These are phyloP conservation scores for Saccostrea glomerata DNA, from an alignment of 1,140 invertebrate species.

Conservation along the genomic window DNA sequence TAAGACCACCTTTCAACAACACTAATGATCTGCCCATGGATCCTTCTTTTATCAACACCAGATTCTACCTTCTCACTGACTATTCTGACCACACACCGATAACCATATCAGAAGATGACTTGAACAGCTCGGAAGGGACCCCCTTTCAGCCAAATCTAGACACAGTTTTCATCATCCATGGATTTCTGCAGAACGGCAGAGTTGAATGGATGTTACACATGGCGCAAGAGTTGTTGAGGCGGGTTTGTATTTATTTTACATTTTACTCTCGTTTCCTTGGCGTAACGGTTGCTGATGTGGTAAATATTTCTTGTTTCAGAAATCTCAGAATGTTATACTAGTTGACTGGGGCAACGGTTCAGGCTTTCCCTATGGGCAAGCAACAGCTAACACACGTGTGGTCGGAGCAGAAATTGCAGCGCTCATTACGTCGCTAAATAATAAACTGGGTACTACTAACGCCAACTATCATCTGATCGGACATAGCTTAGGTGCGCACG, in stretches of 20 bases:
- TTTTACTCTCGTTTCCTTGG: not conserved
- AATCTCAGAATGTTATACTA: slow-evolving; percentile 92
- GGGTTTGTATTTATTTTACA: slow-evolving; percentile 56
- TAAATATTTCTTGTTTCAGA: slow-evolving; percentile 69
- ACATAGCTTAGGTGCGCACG: slow-evolving; percentile 76
- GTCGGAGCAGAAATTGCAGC: slow-evolving; percentile 93
- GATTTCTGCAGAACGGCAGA: slow-evolving; percentile 93
- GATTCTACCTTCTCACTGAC: slow-evolving; percentile 56
- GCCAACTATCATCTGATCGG: slow-evolving; percentile 73
- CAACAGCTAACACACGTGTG: slow-evolving; percentile 93
- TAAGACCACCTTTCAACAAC: slow-evolving; percentile 65
- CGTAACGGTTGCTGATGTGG: not conserved
- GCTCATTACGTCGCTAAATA: slow-evolving; percentile 80
- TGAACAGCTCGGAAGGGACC: slow-evolving; percentile 44
- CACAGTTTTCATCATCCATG: slow-evolving; percentile 93
- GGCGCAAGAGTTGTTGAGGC: slow-evolving; percentile 63
- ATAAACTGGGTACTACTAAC: not conserved
- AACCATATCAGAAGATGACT: slow-evolving; percentile 18
- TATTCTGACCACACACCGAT: slow-evolving; percentile 33
- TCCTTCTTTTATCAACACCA: slow-evolving; percentile 56
- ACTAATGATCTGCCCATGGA: slow-evolving; percentile 61
- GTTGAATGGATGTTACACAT: slow-evolving; percentile 88
- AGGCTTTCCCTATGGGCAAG: slow-evolving; percentile 89
- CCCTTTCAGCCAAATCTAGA: slow-evolving; percentile 56
- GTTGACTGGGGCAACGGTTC: slow-evolving; percentile 97